phyloP scores from a whole-genome alignment of 2,888 invertebrate genomes.

The Metopia argyrocephala region DNA sequence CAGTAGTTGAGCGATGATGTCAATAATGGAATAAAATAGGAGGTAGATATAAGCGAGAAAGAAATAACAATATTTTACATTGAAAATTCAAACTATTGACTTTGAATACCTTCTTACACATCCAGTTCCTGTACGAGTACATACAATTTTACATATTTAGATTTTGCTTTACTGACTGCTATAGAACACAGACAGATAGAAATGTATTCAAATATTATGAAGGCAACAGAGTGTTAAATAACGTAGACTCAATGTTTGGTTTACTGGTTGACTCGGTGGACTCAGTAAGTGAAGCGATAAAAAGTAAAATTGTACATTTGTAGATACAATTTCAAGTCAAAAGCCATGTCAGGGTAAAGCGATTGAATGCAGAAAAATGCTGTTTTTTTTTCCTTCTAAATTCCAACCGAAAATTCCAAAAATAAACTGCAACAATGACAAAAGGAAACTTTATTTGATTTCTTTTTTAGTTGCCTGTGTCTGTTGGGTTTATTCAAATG shows the following conservation, averaged over 20 bases:
- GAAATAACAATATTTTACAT: slow-evolving; percentile 18
- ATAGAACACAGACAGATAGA: slow-evolving; percentile 3
- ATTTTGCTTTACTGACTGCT: neutral
- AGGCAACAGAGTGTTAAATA: slow-evolving; percentile 61
- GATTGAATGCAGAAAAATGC: slow-evolving; percentile 31
- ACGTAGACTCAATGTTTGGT: slow-evolving; percentile 58
- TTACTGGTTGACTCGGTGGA: slow-evolving; percentile 57
- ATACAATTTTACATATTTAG: neutral
- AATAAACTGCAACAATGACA: slow-evolving; percentile 14
- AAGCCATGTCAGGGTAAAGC: slow-evolving; percentile 12
- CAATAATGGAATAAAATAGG: neutral
- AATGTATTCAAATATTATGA: slow-evolving; percentile 52
- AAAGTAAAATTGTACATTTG: slow-evolving; percentile 38
- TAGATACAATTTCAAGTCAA: slow-evolving; percentile 36
- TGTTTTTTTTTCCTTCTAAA: slow-evolving; percentile 37
- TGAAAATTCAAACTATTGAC: slow-evolving; percentile 37
- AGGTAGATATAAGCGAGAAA: neutral
- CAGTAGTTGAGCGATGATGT: slow-evolving; percentile 29
- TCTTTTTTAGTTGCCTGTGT: slow-evolving; percentile 3
- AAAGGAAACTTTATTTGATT: slow-evolving; percentile 36
- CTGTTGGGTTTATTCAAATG: neutral
- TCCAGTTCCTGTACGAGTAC: slow-evolving; percentile 6
- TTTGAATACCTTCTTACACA: slow-evolving; percentile 47
- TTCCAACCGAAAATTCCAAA: slow-evolving; percentile 29
- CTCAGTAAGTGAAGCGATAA: slow-evolving; percentile 48